Conservation (phyloP, 2,888 invertebrate species). For the Harmothoe impar region DNA sequence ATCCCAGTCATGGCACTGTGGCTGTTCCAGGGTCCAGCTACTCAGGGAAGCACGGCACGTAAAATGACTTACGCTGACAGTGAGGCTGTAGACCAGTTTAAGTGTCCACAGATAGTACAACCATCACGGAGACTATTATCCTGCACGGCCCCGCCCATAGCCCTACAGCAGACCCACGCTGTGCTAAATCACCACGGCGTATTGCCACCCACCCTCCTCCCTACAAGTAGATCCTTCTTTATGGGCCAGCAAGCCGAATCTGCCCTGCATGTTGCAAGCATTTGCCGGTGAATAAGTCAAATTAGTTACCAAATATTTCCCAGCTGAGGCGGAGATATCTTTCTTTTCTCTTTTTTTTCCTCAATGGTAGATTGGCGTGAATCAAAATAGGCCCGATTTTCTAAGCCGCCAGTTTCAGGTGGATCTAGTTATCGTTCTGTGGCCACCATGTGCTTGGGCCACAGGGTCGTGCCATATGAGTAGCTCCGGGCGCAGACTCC, state of each 20-base stretch:
- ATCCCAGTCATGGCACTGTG: conserved; percentile 6
- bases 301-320: background rate
- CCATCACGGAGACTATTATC: conserved; percentile 3
- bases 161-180: background rate
- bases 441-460: conserved; percentile 42
- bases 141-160: background rate
- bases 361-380: conserved; percentile 11
- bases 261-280: background rate
- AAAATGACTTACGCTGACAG: conserved; percentile 30
- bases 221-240: background rate
- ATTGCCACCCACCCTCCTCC: background rate
- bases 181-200: background rate
- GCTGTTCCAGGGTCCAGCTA: background rate
- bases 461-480: conserved; percentile 55
- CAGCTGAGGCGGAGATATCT: conserved; percentile 9
- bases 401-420: conserved; percentile 57
- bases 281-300: conserved; percentile 29
- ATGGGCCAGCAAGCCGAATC: background rate
- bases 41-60: background rate
- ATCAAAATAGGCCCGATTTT: conserved; percentile 50
- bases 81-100: background rate
- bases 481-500: background rate
- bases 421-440: conserved; percentile 40
- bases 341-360: background rate
- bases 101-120: background rate